Base-by-base conservation (phyloP, 2,888 invertebrate species). In the Drosophila conformis region DNA sequence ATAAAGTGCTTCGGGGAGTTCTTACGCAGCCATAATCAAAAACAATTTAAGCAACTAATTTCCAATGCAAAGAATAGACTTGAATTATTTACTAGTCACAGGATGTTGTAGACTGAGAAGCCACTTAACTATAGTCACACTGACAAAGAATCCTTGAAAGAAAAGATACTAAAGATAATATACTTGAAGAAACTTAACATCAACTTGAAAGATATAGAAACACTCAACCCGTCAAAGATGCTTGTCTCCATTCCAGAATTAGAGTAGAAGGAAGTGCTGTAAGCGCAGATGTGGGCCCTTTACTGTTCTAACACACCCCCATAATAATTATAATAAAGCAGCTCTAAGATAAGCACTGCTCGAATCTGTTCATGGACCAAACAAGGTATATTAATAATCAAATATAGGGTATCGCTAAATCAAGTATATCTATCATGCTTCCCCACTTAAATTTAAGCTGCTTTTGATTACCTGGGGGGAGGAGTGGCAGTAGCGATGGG, bases 401-500 rank as follows among this genome's bases (percentile, higher is more conserved):
- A 15, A 15, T n/a, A 48, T 33, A 57, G 53, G 27, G 53, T 59
- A 68, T 59, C 8, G n/a, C 4, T 6, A 31, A 40, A 21, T 10
- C 11, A 11, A 25, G 6, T 11, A 2, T 4, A 29, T 29, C 27
- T 0, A 6, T n/a, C 11, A 2, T 4, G 21, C 25, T 2, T 1
- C 21, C 10, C 15, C 31, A 21, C 13, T 40, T n/a, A 31, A 25
- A 15, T 35, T 56, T n/a, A 18, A 64, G 53, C 58, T 59, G 21
- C 42, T 48, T 31, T 40, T 56, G 52, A 62, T 73, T 57, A 46
- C n/a, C 6, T 13, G 5, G 8, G 33, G 29, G 21, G 21, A 11
- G 10, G 6, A 11, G 35, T 13, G 27, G 18, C 18, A 7, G 4
- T 1, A 4, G 3, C 15, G 25, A 21, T n/a, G 33, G 21, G 42